These are phyloP conservation scores for Micronisus gabar DNA, from an alignment of 2,113 vertebrate genomes.

Conservation along the genomic window DNA sequence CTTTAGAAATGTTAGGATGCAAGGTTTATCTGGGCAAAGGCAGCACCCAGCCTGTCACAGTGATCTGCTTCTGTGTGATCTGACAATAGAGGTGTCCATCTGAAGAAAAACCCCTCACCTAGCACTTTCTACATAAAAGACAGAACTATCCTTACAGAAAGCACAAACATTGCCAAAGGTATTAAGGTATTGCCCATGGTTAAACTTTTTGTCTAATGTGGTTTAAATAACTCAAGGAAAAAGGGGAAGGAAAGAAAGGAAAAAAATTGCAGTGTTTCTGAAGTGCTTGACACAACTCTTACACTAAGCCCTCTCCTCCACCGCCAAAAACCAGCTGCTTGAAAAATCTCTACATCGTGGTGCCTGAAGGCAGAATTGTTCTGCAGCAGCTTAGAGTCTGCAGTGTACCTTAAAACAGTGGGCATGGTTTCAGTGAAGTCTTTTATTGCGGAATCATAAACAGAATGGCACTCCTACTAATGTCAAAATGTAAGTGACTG, in stretches of 20 bases:
- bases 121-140: not conserved
- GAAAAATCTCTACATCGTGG: not conserved
- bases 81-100: not conserved
- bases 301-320: not conserved
- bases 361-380: not conserved
- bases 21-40: not conserved
- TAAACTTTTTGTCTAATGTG: not conserved
- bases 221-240: not conserved
- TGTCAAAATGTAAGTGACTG: not conserved
- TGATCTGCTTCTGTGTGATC: not conserved
- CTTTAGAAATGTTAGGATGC: not conserved
- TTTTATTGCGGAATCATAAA: not conserved
- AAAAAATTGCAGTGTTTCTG: not conserved
- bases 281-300: not conserved
- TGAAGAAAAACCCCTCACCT: not conserved
- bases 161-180: not conserved
- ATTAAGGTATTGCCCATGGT: fast-evolving
- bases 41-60: not conserved
- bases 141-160: not conserved
- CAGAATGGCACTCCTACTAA: not conserved
- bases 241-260: not conserved
- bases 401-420: not conserved
- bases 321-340: fast-evolving
- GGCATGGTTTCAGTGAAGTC: not conserved
- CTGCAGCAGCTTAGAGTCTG: not conserved